Percentiles rank a stretch among this genome's conserved stretches.
Evolutionary conservation across 2,888 invertebrate species (phyloP).

Genomic region (Aleiodes leptofemur): DNA sequence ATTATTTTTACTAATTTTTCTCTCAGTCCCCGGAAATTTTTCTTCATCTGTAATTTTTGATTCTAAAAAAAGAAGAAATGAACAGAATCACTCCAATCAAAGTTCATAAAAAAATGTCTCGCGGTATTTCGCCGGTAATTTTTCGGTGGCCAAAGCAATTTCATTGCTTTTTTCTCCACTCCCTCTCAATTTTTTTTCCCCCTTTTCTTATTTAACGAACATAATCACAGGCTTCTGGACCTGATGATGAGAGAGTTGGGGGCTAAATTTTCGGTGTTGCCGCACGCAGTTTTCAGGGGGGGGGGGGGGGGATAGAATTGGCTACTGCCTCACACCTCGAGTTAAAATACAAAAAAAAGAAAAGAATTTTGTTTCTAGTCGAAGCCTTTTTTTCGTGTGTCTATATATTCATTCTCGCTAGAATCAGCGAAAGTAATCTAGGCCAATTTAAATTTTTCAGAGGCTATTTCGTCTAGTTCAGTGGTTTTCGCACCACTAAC

Average conservation of each 20-base stretch:
- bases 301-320: constrained; percentile 3
- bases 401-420: constrained; percentile 23
- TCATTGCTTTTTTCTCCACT: constrained; percentile 45
- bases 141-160: constrained; percentile 69
- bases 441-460: constrained; percentile 69
- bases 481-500: constrained; percentile 51
- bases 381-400: not conserved
- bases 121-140: constrained; percentile 67
- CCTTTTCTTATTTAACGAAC: constrained; percentile 43
- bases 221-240: constrained; percentile 54
- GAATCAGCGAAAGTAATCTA: constrained; percentile 60
- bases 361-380: too few relatives aligned
- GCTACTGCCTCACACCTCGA: constrained; percentile 34
- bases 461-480: constrained; percentile 58
- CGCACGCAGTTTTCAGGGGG: not conserved
- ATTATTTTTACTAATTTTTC: too few relatives aligned
- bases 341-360: too few relatives aligned
- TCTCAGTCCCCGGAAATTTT: too few relatives aligned
- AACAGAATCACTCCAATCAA: constrained; percentile 57
- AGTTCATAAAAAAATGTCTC: constrained; percentile 64
- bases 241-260: constrained; percentile 40
- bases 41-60: too few relatives aligned
- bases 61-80: too few relatives aligned
- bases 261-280: constrained; percentile 39
- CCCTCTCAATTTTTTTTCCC: constrained; percentile 22